These are phyloP conservation scores for Siniperca obscura DNA, from an alignment of 2,797 vertebrate species.

Conservation along the genomic window DNA sequence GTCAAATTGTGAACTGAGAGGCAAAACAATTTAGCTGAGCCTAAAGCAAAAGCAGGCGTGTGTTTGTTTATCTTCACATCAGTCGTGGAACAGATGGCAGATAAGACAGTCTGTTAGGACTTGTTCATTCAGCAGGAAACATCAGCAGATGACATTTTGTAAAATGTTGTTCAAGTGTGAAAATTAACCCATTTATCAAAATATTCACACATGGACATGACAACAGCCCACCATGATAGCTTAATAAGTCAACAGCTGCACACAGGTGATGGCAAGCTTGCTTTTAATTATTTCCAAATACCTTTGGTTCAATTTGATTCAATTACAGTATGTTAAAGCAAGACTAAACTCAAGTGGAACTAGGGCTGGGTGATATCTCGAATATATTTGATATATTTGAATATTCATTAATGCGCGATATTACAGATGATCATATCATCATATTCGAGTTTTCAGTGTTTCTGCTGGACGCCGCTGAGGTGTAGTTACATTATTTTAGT, in stretches of 20 bases:
- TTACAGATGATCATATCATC: no score
- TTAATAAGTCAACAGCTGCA: neutral
- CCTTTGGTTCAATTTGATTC: neutral
- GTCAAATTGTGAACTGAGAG: neutral
- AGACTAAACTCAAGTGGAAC: neutral
- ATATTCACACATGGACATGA: neutral
- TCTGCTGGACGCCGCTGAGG: no score
- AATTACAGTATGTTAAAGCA: neutral
- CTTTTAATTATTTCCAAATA: neutral
- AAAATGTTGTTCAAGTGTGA: slow-evolving; percentile 18
- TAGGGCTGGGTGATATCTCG: no score
- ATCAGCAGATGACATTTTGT: slow-evolving; percentile 25
- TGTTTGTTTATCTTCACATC: slow-evolving; percentile 13
- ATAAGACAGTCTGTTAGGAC: slow-evolving; percentile 14
- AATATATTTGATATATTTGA: no score
- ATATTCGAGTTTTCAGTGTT: no score
- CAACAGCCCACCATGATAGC: neutral
- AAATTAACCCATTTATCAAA: slow-evolving; percentile 34
- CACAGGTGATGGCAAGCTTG: neutral
- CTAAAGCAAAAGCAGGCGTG: slow-evolving; percentile 2
- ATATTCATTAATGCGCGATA: no score
- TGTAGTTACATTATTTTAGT: no score
- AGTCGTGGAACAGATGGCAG: slow-evolving; percentile 32
- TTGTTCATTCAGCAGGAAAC: slow-evolving; percentile 20
- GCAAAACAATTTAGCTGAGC: neutral